phyloP scores from a whole-genome alignment of 2,888 invertebrate genomes.

The Rhorus exstirpatorius region DNA sequence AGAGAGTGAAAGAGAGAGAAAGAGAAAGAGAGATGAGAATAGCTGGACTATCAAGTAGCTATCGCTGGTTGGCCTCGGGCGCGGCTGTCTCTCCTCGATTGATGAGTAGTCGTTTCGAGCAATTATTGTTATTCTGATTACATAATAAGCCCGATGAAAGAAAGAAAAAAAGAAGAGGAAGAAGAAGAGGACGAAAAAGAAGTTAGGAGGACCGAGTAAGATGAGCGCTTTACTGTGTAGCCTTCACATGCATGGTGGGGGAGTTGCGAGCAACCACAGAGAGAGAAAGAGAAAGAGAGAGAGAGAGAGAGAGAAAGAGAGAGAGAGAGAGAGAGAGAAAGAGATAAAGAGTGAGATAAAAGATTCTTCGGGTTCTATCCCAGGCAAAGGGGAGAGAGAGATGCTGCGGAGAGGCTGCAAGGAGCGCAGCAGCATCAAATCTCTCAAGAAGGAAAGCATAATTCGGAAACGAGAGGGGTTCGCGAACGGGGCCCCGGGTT shows the following conservation, averaged over 20 bases:
- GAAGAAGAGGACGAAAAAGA: conserved; percentile 54
- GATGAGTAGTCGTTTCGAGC: conserved; percentile 82
- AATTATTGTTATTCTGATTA: conserved; percentile 85
- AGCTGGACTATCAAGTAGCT: conserved; percentile 68
- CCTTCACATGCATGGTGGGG: conserved; percentile 51
- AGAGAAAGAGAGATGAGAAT: conserved; percentile 36
- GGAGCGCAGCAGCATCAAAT: conserved; percentile 57
- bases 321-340: conserved; percentile 49
- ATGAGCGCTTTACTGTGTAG: conserved; percentile 32
- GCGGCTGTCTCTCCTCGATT: conserved; percentile 82
- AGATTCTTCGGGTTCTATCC: conserved; percentile 16
- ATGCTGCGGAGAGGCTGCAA: conserved; percentile 46
- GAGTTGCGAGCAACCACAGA: conserved; percentile 55
- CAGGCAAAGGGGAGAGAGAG: conserved; percentile 42
- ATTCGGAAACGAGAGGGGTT: conserved; percentile 78
- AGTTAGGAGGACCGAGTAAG: conserved; percentile 46
- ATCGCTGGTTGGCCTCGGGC: conserved; percentile 74
- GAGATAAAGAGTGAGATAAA: conserved; percentile 43
- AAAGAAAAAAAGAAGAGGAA: conserved; percentile 62
- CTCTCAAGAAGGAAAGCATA: conserved; percentile 79
- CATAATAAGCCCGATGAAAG: conserved; percentile 80
- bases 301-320: conserved; percentile 47
- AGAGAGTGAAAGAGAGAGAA: conserved; percentile 21
- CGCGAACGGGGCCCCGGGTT: conserved; percentile 77
- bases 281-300: conserved; percentile 44